These are phyloP conservation scores for Cynopterus brachyotis DNA, from an alignment of 2,113 vertebrate species.

Conservation along the genomic window DNA sequence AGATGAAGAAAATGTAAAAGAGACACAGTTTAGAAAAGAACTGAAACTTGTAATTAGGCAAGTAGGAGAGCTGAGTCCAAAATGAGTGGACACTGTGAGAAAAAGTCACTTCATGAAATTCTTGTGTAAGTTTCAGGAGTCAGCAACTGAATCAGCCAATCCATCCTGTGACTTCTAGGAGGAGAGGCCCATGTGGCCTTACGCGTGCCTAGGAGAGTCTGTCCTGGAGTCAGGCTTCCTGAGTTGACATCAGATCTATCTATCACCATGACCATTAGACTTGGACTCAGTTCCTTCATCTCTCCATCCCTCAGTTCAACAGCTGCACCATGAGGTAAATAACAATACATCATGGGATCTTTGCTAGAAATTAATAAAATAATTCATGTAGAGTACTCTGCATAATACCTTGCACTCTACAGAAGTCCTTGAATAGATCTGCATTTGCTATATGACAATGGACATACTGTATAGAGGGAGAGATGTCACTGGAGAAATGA, in stretches of 20 bases:
- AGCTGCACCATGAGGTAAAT: not conserved
- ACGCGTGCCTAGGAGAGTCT: not conserved
- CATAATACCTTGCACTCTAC: not conserved
- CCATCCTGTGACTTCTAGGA: not conserved
- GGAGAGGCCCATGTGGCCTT: not conserved
- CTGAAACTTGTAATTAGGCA: not conserved
- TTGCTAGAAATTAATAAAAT: not conserved
- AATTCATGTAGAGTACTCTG: not conserved
- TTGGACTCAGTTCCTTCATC: not conserved
- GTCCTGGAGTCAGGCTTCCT: not conserved
- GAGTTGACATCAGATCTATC: not conserved
- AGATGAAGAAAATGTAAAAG: not conserved
- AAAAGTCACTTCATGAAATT: not conserved
- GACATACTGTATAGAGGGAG: accelerated
- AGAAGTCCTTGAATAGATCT: not conserved
- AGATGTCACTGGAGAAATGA: not conserved
- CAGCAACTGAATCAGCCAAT: too few species aligned
- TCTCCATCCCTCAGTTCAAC: not conserved
- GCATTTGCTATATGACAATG: accelerated
- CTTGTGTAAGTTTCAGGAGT: not conserved
- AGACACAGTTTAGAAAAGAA: not conserved
- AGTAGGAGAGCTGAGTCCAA: not conserved
- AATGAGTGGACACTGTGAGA: not conserved
- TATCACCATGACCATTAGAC: accelerated
- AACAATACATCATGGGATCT: not conserved